Evolutionary conservation across 2,113 vertebrate genomes (phyloP), one percentile per base, ranked within the genome.

Genomic region (Ranitomeya variabilis): DNA sequence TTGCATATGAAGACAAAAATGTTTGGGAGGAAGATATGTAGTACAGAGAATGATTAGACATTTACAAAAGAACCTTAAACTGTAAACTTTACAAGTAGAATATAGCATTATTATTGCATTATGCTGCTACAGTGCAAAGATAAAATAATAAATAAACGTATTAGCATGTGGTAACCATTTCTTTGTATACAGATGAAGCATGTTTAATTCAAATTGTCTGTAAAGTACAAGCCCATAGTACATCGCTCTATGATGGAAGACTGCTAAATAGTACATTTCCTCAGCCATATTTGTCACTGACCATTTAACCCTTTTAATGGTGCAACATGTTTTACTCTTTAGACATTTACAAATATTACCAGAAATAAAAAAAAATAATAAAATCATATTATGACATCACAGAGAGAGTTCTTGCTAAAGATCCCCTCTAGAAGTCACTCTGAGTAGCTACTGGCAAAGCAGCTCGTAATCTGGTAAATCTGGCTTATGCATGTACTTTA

Each of bases 1-100:
- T 89, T 89, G 87, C 82, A 89, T 89, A 69, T 59, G 73, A 62
- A 85, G 83, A 89, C 81, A 85, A 88, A 83, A 85, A 84, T 60
- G 52, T 74, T 85, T 85, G 81, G 81, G 82, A 85, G 52, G 52
- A 79, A 85, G 82, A 26, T 81, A 26, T 84, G 87, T 84, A 78
- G 69, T 78, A 69, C 87, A 79, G 62, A 81, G 71, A 89, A 15
- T 78, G 71, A 89, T 89, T 89, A 85, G 73, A 85, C 69, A 89
- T 85, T 66, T 89, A 89, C 62, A 85, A 89, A 89, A n/a, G 51
- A 79, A 85, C 83, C 67, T 83, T 84, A 85, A 45, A 79, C 51
- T 89, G 74, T 89, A 57, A 55, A 69, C 23, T 79, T 89, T 69
- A 71, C 82, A 84, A 84, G 66, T 10, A 14, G 52, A 71, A 84